Evolutionary conservation across 2,113 vertebrate genomes (phyloP).

Genomic region (Tringa solitaria): DNA sequence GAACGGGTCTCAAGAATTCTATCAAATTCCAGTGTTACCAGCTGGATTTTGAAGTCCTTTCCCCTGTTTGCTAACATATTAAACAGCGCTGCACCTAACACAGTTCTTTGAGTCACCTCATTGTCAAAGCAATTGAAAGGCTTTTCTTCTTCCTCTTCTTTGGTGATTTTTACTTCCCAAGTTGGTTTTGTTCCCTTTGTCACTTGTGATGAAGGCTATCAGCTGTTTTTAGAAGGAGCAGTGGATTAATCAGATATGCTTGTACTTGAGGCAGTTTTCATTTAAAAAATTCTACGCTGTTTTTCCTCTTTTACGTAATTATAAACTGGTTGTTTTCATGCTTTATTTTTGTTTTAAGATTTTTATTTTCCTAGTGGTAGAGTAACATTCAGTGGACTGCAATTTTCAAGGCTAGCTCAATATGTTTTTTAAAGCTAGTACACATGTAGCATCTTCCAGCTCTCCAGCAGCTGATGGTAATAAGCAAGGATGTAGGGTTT

Average conservation of each 20-base stretch:
- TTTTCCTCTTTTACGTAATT: background rate
- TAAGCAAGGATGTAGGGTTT: background rate
- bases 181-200: slow-evolving; percentile 63
- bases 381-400: background rate
- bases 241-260: slow-evolving; percentile 14
- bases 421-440: background rate
- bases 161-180: slow-evolving; percentile 54
- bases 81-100: slow-evolving; percentile 17
- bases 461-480: slow-evolving; percentile 7
- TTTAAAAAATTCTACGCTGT: background rate
- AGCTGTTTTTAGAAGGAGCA: slow-evolving; percentile 14
- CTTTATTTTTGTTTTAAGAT: background rate
- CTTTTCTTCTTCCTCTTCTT: slow-evolving; percentile 50
- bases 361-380: background rate
- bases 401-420: background rate
- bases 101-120: slow-evolving; percentile 38
- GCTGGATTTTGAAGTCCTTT: slow-evolving; percentile 5
- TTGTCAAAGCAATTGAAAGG: slow-evolving; percentile 53
- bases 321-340: background rate
- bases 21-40: background rate
- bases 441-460: background rate
- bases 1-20: background rate
- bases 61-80: slow-evolving; percentile 53
- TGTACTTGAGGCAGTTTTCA: background rate
- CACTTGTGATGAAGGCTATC: slow-evolving; percentile 29